These are phyloP conservation scores for Antitype chi DNA, from an alignment of 2,888 invertebrate species.

Conservation along the genomic window DNA sequence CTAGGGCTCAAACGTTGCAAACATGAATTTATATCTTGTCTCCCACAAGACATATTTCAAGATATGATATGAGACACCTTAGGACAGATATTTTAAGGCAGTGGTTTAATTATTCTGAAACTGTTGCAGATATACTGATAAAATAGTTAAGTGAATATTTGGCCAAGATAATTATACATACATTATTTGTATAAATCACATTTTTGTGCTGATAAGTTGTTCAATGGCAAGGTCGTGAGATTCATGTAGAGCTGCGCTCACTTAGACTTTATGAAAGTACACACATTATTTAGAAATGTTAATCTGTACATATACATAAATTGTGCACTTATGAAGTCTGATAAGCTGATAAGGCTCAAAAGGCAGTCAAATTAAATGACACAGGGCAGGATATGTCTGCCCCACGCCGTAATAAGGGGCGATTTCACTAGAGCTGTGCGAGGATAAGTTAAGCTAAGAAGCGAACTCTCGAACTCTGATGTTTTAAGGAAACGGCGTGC, in stretches of 20 bases:
- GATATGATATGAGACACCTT: conserved; percentile 47
- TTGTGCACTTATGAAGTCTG: neutral
- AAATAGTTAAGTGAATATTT: conserved; percentile 26
- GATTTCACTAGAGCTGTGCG: too few species aligned
- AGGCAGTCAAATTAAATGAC: neutral
- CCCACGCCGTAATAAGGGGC: neutral
- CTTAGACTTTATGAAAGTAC: neutral
- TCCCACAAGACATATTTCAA: conserved; percentile 43
- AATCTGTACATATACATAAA: neutral
- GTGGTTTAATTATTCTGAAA: conserved; percentile 36
- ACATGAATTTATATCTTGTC: conserved; percentile 43
- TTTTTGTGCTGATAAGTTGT: conserved; percentile 25
- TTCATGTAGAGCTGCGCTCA: neutral
- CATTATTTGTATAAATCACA: conserved; percentile 24
- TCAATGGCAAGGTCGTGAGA: conserved; percentile 45
- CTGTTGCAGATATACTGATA: conserved; percentile 39
- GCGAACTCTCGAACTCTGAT: neutral
- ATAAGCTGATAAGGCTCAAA: neutral
- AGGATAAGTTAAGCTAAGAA: neutral
- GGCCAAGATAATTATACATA: conserved; percentile 24
- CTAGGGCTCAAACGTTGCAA: conserved; percentile 31
- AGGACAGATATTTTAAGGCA: conserved; percentile 33
- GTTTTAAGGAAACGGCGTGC: neutral
- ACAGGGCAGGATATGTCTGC: neutral
- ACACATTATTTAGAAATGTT: too few species aligned